These are phyloP conservation scores for Amphibalanus amphitrite DNA, from an alignment of 1,140 invertebrate genomes.

Conservation along the genomic window DNA sequence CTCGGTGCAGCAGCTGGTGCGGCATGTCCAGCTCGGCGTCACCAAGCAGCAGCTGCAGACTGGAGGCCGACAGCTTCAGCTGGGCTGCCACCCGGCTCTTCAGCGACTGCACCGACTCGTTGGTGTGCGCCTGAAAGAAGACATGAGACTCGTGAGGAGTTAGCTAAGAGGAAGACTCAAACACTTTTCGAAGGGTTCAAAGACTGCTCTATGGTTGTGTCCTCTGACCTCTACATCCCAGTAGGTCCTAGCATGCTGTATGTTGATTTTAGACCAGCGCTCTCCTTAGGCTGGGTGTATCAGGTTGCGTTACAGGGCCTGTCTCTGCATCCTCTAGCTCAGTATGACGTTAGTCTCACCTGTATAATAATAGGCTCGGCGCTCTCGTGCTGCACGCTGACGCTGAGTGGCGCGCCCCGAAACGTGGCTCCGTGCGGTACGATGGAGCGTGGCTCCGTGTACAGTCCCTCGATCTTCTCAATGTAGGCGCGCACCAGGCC, in stretches of 20 bases:
- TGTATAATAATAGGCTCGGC: slow-evolving; percentile 26
- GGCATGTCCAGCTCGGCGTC: slow-evolving; percentile 5
- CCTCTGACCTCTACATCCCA: no score
- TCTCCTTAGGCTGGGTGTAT: no score
- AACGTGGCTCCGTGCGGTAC: slow-evolving; percentile 35
- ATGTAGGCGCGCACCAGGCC: slow-evolving; percentile 33
- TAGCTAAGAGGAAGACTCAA: not conserved
- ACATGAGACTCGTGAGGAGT: slow-evolving; percentile 5
- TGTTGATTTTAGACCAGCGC: no score
- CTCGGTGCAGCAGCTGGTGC: slow-evolving; percentile 1
- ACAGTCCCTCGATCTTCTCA: slow-evolving; percentile 31
- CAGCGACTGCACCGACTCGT: slow-evolving; percentile 29
- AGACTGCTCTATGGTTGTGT: no score
- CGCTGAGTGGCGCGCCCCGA: slow-evolving; percentile 29
- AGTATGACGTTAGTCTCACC: no score
- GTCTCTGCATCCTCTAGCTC: no score
- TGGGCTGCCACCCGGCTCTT: slow-evolving; percentile 23
- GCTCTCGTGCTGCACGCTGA: slow-evolving; percentile 27
- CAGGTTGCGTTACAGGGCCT: no score
- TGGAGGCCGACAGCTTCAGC: slow-evolving; percentile 3
- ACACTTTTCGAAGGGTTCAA: not conserved
- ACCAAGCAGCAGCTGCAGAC: not conserved
- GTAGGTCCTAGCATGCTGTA: no score
- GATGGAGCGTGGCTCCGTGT: slow-evolving; percentile 28
- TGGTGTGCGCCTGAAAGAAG: slow-evolving; percentile 25